Evolutionary conservation across 23 tunicate species (phyloP).

Genomic region (Halocynthia roretzi): DNA sequence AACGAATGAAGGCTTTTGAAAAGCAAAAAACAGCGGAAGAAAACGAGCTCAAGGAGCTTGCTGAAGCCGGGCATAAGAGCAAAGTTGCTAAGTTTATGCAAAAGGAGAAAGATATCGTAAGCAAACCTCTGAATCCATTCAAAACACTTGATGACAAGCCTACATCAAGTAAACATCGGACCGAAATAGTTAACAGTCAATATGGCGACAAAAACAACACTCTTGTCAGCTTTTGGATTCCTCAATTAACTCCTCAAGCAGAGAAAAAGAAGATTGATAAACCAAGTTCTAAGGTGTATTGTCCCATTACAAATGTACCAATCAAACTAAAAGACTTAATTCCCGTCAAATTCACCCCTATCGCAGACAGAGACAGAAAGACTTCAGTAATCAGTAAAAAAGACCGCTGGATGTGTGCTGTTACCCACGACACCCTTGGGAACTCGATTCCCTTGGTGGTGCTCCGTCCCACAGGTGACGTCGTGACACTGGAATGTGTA

Average conservation of each 20-base stretch:
- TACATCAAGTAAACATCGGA: slow-evolving; percentile 1
- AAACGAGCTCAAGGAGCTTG: slow-evolving; percentile 80
- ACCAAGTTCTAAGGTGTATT: slow-evolving; percentile 76
- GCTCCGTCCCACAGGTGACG: slow-evolving; percentile 76
- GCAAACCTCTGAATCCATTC: slow-evolving; percentile 58
- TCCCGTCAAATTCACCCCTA: slow-evolving; percentile 92
- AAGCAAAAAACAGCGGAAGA: slow-evolving; percentile 63
- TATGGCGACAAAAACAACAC: slow-evolving; percentile 33
- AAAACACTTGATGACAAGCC: slow-evolving; percentile 11
- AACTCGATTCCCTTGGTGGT: slow-evolving; percentile 85
- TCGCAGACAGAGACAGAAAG: slow-evolving; percentile 77
- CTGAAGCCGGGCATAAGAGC: slow-evolving; percentile 54
- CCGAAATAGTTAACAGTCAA: slow-evolving; percentile 17
- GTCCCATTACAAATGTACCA: slow-evolving; percentile 83
- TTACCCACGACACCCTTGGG: slow-evolving; percentile 82
- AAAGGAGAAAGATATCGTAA: slow-evolving; percentile 56
- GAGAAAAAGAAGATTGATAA: slow-evolving; percentile 54
- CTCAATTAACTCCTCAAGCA: slow-evolving; percentile 76
- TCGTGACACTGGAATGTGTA: slow-evolving; percentile 85
- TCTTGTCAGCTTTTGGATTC: slow-evolving; percentile 90
- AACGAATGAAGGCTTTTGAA: slow-evolving; percentile 66
- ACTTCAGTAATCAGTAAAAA: slow-evolving; percentile 80
- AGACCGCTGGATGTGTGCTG: slow-evolving; percentile 92
- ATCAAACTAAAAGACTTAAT: slow-evolving; percentile 83
- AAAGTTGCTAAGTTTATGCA: slow-evolving; percentile 58